phyloP scores from a whole-genome alignment of 2,113 vertebrate species.

The Nothobranchius furzeri region DNA sequence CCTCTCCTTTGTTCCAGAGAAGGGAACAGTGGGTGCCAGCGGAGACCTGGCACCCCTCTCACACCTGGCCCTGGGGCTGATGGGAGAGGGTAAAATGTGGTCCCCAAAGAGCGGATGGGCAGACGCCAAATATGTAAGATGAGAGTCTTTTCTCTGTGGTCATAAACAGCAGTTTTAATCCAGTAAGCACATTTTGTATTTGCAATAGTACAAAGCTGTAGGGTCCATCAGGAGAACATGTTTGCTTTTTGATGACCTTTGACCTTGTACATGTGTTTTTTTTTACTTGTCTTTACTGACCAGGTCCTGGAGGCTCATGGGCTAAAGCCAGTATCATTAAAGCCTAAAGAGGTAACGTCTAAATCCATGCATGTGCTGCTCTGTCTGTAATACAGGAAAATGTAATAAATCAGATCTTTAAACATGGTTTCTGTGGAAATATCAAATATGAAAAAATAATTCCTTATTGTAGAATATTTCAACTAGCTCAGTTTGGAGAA shows the following conservation, averaged over 20 bases:
- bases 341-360: conserved; percentile 92
- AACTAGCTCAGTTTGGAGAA: no score
- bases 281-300: conserved; percentile 31
- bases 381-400: no score
- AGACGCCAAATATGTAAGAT: conserved; percentile 97
- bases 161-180: not conserved
- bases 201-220: conserved; percentile 28
- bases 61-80: conserved; percentile 93
- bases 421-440: no score
- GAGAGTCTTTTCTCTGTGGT: not conserved
- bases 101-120: conserved; percentile 99
- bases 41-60: conserved; percentile 96
- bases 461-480: no score
- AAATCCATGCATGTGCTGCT: not conserved
- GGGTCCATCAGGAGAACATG: conserved; percentile 45
- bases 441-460: no score
- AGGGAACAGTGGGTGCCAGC: conserved; percentile 96
- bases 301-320: conserved; percentile 97
- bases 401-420: no score
- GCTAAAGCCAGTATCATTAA: conserved; percentile 90
- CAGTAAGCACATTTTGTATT: conserved; percentile 17
- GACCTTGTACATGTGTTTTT: conserved; percentile 48
- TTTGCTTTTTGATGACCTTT: conserved; percentile 66
- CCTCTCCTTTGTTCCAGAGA: conserved; percentile 94
- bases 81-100: conserved; percentile 99